A percentile compares a stretch with the other conserved stretches of the same genome.
Evolutionary conservation across 2,113 vertebrate genomes (phyloP).

Genomic region (Tyto alba): DNA sequence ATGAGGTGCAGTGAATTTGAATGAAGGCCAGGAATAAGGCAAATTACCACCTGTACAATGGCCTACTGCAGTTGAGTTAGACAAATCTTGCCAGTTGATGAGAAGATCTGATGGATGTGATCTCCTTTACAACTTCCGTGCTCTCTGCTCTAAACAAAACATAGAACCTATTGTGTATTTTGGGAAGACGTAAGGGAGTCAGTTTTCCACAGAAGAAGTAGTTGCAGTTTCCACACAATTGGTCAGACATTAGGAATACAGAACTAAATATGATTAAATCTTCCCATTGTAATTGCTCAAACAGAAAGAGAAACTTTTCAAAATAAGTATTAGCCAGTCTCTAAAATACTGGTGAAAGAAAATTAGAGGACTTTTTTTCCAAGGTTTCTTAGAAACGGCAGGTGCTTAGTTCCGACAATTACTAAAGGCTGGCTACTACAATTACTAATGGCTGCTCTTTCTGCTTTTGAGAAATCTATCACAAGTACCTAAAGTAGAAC

Average conservation of each 20-base stretch:
- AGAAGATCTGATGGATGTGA: not conserved
- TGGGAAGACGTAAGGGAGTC: not conserved
- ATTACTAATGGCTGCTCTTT: not conserved
- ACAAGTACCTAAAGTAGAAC: not conserved
- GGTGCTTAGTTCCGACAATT: not conserved
- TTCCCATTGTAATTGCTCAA: not conserved
- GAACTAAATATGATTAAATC: not conserved
- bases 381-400: not conserved
- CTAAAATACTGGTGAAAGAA: not conserved
- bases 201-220: not conserved
- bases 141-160: not conserved
- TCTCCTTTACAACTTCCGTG: not conserved
- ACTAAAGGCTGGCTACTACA: not conserved
- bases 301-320: not conserved
- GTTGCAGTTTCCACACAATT: not conserved
- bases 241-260: not conserved
- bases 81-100: not conserved
- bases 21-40: not conserved
- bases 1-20: not conserved
- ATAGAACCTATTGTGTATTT: not conserved
- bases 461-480: not conserved
- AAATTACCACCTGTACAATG: not conserved
- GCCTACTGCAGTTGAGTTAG: not conserved
- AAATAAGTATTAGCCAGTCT: not conserved
- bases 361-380: not conserved